Percentiles rank a stretch among this genome's conserved stretches.
Conservation (phyloP, 2,113 vertebrate species). For the Siniperca knerii region DNA sequence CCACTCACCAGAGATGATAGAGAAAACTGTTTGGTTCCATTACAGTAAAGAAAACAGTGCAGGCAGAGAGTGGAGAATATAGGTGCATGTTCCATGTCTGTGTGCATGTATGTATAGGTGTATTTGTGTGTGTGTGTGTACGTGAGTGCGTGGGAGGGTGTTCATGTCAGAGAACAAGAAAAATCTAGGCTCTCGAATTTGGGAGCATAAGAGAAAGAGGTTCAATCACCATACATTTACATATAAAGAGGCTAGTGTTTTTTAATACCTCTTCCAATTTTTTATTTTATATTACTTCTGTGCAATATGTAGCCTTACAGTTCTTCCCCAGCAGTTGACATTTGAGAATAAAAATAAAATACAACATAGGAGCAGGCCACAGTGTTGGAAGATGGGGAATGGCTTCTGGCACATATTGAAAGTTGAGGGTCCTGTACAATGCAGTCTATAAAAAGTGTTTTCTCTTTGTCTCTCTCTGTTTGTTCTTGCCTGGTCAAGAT, state of each 20-base stretch:
- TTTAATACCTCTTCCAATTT: slow-evolving; percentile 52
- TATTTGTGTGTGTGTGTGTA: neutral
- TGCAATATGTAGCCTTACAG: slow-evolving; percentile 26
- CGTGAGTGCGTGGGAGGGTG: neutral
- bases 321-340: slow-evolving; percentile 63
- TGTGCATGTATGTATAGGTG: neutral
- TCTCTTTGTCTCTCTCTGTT: slow-evolving; percentile 66
- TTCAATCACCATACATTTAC: slow-evolving; percentile 76
- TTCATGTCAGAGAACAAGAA: slow-evolving; percentile 33
- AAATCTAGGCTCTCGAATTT: slow-evolving; percentile 47
- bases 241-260: slow-evolving; percentile 66
- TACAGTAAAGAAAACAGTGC: slow-evolving; percentile 3
- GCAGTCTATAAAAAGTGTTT: slow-evolving; percentile 69
- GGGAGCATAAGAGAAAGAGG: slow-evolving; percentile 41
- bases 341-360: slow-evolving; percentile 68
- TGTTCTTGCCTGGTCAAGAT: slow-evolving; percentile 69
- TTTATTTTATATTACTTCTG: slow-evolving; percentile 53
- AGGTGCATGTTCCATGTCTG: neutral
- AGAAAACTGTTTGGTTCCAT: slow-evolving; percentile 19
- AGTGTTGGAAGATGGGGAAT: slow-evolving; percentile 52
- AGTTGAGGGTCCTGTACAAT: slow-evolving; percentile 64
- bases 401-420: slow-evolving; percentile 73
- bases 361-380: slow-evolving; percentile 36
- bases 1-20: slow-evolving; percentile 10
- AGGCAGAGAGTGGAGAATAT: slow-evolving; percentile 4